phyloP scores from a whole-genome alignment of 2,113 vertebrate genomes.

The Lutjanus erythropterus region DNA sequence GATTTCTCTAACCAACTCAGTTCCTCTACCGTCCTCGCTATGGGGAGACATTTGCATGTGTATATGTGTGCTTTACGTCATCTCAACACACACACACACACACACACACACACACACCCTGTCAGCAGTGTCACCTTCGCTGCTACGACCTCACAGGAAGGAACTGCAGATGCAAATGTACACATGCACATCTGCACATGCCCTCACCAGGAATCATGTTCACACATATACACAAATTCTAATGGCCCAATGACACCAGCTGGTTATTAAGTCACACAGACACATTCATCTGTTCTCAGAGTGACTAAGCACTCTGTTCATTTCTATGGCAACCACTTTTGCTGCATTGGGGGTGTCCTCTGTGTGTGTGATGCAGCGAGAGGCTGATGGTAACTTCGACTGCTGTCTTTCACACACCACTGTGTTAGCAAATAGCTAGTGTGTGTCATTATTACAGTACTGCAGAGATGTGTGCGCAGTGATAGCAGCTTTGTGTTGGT shows the following conservation, averaged over 20 bases:
- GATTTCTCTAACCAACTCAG: background rate
- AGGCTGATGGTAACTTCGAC: background rate
- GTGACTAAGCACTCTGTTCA: conserved; percentile 56
- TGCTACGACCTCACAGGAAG: background rate
- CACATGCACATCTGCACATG: background rate
- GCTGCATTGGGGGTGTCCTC: background rate
- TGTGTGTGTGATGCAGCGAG: background rate
- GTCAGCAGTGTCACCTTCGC: conserved; percentile 19
- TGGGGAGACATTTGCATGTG: background rate
- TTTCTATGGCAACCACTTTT: conserved; percentile 70
- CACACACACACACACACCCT: background rate
- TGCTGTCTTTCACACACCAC: background rate
- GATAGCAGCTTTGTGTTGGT: background rate
- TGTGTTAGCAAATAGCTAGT: background rate
- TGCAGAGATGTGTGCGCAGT: conserved; percentile 9
- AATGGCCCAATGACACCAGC: background rate
- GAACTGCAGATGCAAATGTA: background rate
- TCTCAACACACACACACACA: background rate
- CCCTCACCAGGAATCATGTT: too few species aligned
- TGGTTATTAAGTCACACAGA: conserved; percentile 9
- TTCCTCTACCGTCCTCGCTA: background rate
- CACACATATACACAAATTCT: background rate
- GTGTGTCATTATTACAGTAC: background rate
- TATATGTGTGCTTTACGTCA: background rate
- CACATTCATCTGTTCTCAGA: background rate